Percentiles rank a stretch among this genome's conserved stretches.
Evolutionary conservation across 2,888 invertebrate species (phyloP).

Genomic region (Ariolimax columbianus): DNA sequence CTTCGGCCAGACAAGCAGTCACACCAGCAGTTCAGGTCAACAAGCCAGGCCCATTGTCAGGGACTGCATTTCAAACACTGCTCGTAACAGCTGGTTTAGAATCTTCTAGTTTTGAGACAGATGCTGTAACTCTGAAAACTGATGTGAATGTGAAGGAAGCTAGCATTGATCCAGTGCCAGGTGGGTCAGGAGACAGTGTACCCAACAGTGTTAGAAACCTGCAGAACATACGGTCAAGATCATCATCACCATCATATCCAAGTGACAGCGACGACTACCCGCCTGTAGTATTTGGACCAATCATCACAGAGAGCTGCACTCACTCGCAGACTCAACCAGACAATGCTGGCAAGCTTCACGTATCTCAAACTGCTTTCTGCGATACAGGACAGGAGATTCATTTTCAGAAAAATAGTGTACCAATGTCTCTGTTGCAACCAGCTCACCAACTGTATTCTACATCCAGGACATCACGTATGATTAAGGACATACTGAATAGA

Average conservation of each 20-base stretch:
- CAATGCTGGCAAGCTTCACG: neutral
- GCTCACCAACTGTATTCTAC: neutral
- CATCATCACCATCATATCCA: neutral
- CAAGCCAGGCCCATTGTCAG: neutral
- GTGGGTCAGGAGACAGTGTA: neutral
- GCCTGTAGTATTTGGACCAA: conserved; percentile 3
- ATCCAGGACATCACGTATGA: neutral
- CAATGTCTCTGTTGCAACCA: neutral
- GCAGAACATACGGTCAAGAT: neutral
- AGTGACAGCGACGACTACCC: conserved; percentile 23
- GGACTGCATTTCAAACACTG: neutral
- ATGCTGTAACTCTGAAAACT: neutral
- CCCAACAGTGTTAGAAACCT: neutral
- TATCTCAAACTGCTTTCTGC: neutral
- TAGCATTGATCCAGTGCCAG: neutral
- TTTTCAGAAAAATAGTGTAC: neutral
- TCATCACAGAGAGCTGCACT: neutral
- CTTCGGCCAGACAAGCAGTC: neutral
- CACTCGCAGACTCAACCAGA: neutral
- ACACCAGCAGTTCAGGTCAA: neutral
- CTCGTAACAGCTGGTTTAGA: neutral
- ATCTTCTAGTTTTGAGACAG: neutral
- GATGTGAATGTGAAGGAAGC: neutral
- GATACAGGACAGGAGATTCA: neutral
- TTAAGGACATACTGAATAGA: neutral